Evolutionary conservation across 2,113 vertebrate species (phyloP), one percentile per base, ranked within the genome.

Genomic region (Perca schrenkii): DNA sequence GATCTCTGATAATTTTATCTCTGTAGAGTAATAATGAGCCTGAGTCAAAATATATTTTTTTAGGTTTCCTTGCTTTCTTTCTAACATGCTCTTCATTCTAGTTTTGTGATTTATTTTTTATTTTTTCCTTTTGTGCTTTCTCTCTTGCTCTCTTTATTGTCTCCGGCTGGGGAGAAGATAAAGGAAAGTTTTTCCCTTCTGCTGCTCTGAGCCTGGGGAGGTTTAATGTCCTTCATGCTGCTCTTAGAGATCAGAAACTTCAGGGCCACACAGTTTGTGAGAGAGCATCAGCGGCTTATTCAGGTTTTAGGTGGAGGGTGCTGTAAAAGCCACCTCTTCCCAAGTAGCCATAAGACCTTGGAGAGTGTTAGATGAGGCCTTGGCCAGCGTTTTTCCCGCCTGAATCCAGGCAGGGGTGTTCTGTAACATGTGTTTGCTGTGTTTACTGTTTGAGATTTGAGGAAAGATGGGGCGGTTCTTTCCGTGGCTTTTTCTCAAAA

Each of bases 191-290:
- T 22, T 50, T 67, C 14, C 15, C 22, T 67, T 21, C 22, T 43
- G 36, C 53, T 40, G 4, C 81, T 64, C 22, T 36, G 47, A 67
- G 65, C 61, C 64, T 19, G 50, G 22, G 62, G 46, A 80, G 54
- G 43, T 78, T 77, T 80, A 72, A 49, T 64, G 31, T 78, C 43
- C 50, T 67, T 79, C 58, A 47, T 76, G 64, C 49, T 46, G 19
- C n/a, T 58, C 52, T 77, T 54, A 22, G 16, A 74, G 63, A 7
- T 50, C 36, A 52, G 31, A 72, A 53, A 43, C 60, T 21, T 46
- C 2, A 31, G 63, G 47, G 71, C 15, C 63, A 49, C 56, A 19
- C 43, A 28, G 17, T 56, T 1, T 57, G n/a, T 62, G 36, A 54
- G 14, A 28, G 64, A 79, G 34, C 11, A 22, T 53, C 53, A 17